Base-by-base conservation (phyloP, 2,888 invertebrate species). In the Diaprepes abbreviatus region DNA sequence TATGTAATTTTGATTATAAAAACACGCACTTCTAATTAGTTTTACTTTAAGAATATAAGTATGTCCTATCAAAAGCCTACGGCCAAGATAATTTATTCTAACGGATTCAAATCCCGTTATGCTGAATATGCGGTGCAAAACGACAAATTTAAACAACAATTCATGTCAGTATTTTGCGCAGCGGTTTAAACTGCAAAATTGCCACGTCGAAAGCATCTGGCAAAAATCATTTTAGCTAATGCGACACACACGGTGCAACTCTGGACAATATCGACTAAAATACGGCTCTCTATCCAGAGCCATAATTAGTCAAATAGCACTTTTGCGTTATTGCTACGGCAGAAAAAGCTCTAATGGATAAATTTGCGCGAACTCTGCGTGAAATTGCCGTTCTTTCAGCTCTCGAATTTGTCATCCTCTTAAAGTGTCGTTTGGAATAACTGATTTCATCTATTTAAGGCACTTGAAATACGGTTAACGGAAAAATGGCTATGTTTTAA, bases 311-410 rank as follows among this genome's bases (percentile, higher is more conserved):
- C 66, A 66, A 66, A 70, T 66, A 57, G 58, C 70, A 70, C 66
- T 70, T 70, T 60, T 55, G 60, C 62, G 65, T 70, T 66, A 70
- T 70, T 70, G 59, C 70, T 57, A 63, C 48, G 71, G 58, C 57
- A 67, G 67, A 74, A 74, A 74, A 71, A 73, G 72, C 68, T 65
- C 68, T 60, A 66, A 65, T 67, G 71, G 66, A 66, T 70, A 70
- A 70, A 70, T 70, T 70, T 58, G 69, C 69, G 63, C 63, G 63
- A 64, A 59, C 63, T 64, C 70, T 65, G 70, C 65, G 64, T 70
- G 36, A 70, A 70, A 70, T 70, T 70, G 66, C 65, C 60, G 70
- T 70, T 66, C 66, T 70, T 70, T 62, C 50, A 36, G 57, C 70
- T 66, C 57, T 62, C 66, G 66, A 70, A 70, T 70, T 62, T 66